Conservation (phyloP, 2,888 invertebrate species). For the Caenorhabditis macrosperma region DNA sequence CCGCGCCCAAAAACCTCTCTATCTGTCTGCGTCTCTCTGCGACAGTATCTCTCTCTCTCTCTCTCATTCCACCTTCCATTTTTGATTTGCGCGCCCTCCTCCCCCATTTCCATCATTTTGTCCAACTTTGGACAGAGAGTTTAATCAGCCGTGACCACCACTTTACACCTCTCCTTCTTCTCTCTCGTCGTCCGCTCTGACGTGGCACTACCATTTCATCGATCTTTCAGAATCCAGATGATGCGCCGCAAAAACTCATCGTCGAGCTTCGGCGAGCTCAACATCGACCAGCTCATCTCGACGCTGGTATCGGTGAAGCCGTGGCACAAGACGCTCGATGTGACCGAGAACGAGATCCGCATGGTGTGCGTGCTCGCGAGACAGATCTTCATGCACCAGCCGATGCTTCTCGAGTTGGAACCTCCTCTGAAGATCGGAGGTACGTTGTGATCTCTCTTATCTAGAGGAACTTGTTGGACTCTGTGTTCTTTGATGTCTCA, state of each 20-base stretch:
- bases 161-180: slow-evolving; percentile 9
- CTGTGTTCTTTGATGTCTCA: neutral
- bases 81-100: slow-evolving; percentile 43
- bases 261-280: slow-evolving; percentile 73
- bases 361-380: slow-evolving; percentile 76
- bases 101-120: slow-evolving; percentile 9
- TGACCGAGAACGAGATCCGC: slow-evolving; percentile 77
- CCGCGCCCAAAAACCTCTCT: slow-evolving; percentile 43
- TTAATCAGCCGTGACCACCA: slow-evolving; percentile 53
- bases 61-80: slow-evolving; percentile 7
- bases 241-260: slow-evolving; percentile 74
- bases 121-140: slow-evolving; percentile 40
- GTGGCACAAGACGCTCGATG: slow-evolving; percentile 76
- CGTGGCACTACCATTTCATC: neutral
- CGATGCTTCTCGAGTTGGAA: slow-evolving; percentile 78
- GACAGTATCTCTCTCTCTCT: slow-evolving; percentile 13
- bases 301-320: slow-evolving; percentile 74
- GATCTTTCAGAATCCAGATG: slow-evolving; percentile 49
- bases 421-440: slow-evolving; percentile 79
- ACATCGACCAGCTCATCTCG: slow-evolving; percentile 76
- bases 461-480: no score
- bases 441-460: slow-evolving; percentile 21
- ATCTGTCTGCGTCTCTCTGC: slow-evolving; percentile 21
- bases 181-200: neutral
- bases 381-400: slow-evolving; percentile 78